Base-by-base conservation (phyloP, 1,140 invertebrate species). In the Scaptomyza hsui region DNA sequence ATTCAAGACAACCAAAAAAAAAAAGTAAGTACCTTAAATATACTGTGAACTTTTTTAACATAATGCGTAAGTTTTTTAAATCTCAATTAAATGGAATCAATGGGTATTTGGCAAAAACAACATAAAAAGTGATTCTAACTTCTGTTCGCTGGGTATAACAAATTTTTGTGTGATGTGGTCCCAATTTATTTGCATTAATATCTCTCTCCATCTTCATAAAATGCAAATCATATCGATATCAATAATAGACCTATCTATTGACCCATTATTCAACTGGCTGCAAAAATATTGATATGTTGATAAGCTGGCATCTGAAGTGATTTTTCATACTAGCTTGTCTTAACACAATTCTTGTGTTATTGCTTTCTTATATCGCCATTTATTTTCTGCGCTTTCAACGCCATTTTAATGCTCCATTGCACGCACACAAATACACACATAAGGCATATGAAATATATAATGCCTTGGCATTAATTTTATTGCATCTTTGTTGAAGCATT, bases 381-480 rank as follows among this genome's bases (percentile, higher is more conserved):
- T 63, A 21, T 75, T 59, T 41, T 37, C 48, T 51, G 59, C 44
- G n/a, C 71, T 69, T 71, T 82, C 75, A 78, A 52, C 71, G 45
- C 35, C 13, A 64, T 64, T 64, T 86, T 70, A 77, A 77, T 77
- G 69, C 73, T 35, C 64, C 81, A 86, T 80, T 80, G 81, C 64
- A 75, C 45, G 72, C 53, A 48, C 62, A 35, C 47, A 39, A 29
- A 7, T 9, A 29, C 26, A 9, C 26, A 45, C 37, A 32, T 26
- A 7, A 45, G 19, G 15, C 15, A 59, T 59, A 51, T 61, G 52
- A 45, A 56, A 71, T 39, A 69, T 52, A 64, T 74, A 81, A 75
- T 76, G 61, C 52, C 37, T 60, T 18, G 57, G 64, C 73, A 85
- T 86, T 72, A 71, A 88, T 88, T 81, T 86, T 86, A 88, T 86